These are phyloP conservation scores for Oreochromis aureus DNA, from an alignment of 2,113 vertebrate species.

Conservation along the genomic window DNA sequence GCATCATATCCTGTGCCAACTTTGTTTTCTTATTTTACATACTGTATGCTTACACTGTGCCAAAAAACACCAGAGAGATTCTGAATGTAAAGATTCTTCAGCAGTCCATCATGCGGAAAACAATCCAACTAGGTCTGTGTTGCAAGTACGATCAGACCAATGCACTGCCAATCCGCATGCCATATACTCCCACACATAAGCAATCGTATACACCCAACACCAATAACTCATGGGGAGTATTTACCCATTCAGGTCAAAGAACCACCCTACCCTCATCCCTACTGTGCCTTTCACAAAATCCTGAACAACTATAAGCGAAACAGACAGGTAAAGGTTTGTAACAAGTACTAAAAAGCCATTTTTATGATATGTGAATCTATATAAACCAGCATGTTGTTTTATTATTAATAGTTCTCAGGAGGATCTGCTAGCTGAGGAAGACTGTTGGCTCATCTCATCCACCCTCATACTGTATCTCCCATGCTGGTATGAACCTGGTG, in stretches of 20 bases:
- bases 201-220: neutral
- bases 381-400: slow-evolving; percentile 36
- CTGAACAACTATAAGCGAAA: neutral
- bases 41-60: neutral
- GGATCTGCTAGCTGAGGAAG: slow-evolving; percentile 21
- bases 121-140: neutral
- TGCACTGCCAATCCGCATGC: neutral
- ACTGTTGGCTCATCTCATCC: neutral
- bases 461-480: neutral
- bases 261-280: neutral
- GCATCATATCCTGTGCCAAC: neutral
- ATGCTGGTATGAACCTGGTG: slow-evolving; percentile 3
- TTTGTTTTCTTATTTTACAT: neutral
- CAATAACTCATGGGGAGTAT: slow-evolving; percentile 9
- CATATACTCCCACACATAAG: neutral
- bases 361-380: slow-evolving; percentile 46
- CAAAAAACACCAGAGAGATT: neutral
- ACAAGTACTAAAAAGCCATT: slow-evolving; percentile 49
- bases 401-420: slow-evolving; percentile 51
- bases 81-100: neutral
- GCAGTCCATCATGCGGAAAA: neutral
- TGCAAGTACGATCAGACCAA: neutral
- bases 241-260: slow-evolving; percentile 15
- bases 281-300: slow-evolving; percentile 20
- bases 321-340: slow-evolving; percentile 36